A percentile compares a stretch with the other conserved stretches of the same genome.
Evolutionary conservation across 2,888 invertebrate species (phyloP).

Genomic region (Drosophila heteroneura): DNA sequence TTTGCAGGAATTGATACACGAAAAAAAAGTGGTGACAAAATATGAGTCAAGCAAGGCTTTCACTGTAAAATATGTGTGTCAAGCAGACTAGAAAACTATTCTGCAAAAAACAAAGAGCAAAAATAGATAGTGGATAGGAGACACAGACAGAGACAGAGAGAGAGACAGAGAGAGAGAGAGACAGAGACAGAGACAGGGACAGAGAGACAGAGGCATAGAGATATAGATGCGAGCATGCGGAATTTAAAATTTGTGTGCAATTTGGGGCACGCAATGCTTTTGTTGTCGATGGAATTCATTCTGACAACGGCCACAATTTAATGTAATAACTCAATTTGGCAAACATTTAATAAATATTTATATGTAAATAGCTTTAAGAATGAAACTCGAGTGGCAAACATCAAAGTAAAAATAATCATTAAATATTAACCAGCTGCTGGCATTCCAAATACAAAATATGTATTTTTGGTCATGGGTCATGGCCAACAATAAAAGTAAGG

Average conservation of each 20-base stretch:
- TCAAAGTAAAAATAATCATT: constrained; percentile 66
- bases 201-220: neutral
- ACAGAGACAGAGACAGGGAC: neutral
- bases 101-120: constrained; percentile 43
- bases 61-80: constrained; percentile 67
- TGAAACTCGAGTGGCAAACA: constrained; percentile 31
- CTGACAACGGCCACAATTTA: constrained; percentile 22
- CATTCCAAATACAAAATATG: constrained; percentile 23
- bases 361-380: constrained; percentile 54
- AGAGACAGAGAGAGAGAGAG: neutral
- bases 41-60: constrained; percentile 55
- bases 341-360: constrained; percentile 41
- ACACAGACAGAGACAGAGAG: neutral
- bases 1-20: constrained; percentile 19
- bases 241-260: constrained; percentile 76
- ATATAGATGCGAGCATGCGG: constrained; percentile 58
- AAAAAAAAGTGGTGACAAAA: constrained; percentile 46
- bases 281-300: constrained; percentile 39
- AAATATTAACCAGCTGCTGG: constrained; percentile 58
- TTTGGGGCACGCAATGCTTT: constrained; percentile 58
- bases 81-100: constrained; percentile 65
- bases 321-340: constrained; percentile 53
- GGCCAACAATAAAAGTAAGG: neutral
- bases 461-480: neutral
- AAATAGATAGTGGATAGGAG: too few species aligned